These are phyloP conservation scores for Acanthacorydalis orientalis DNA, from an alignment of 2,888 invertebrate genomes.

Conservation along the genomic window DNA sequence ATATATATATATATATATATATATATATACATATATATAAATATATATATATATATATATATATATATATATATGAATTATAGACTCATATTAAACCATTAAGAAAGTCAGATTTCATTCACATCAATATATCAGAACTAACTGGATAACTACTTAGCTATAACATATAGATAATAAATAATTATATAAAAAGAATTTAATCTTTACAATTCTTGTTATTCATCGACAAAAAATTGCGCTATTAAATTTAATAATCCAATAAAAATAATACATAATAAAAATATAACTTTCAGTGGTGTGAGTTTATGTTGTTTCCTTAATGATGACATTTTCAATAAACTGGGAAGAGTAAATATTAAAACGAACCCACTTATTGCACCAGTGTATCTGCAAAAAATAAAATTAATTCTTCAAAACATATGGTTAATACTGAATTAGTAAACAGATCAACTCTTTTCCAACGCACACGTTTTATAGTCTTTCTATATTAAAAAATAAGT, in stretches of 20 bases:
- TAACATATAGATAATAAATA: neutral
- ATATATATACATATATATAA: too few relatives aligned
- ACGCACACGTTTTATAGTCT: too few relatives aligned
- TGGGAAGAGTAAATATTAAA: slow-evolving; percentile 74
- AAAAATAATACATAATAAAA: slow-evolving; percentile 48
- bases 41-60: too few relatives aligned
- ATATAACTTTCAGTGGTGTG: slow-evolving; percentile 31
- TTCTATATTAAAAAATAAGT: too few relatives aligned
- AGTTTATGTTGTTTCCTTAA: slow-evolving; percentile 42
- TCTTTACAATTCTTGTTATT: slow-evolving; percentile 9
- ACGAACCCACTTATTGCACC: slow-evolving; percentile 77
- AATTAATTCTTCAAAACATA: neutral
- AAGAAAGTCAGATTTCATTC: too few relatives aligned
- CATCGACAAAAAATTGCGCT: slow-evolving; percentile 64
- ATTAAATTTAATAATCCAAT: slow-evolving; percentile 59
- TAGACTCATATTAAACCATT: neutral
- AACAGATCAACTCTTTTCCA: too few relatives aligned
- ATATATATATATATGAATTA: neutral
- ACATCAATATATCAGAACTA: too few relatives aligned
- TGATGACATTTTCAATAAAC: slow-evolving; percentile 56
- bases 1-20: too few relatives aligned
- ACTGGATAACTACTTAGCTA: neutral
- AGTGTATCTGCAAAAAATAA: slow-evolving; percentile 47
- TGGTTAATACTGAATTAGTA: too few relatives aligned
- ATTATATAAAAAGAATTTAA: neutral